Evolutionary conservation across 2,888 invertebrate species (phyloP).

Genomic region (Cosmia trapezina): DNA sequence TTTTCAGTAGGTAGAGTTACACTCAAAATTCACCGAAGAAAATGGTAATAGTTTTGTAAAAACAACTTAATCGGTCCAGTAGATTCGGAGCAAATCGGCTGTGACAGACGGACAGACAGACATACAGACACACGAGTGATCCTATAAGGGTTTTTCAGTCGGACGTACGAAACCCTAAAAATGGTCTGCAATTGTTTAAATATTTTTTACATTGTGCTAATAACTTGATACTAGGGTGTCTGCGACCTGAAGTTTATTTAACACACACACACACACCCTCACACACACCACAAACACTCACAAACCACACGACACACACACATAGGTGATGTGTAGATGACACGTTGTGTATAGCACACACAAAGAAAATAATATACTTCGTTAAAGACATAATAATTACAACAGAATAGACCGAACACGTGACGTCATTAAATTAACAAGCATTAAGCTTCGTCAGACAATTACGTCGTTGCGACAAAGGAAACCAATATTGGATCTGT

Average conservation of each 20-base stretch:
- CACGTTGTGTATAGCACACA: background rate
- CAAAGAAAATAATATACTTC: background rate
- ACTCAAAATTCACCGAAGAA: background rate
- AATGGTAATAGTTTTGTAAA: background rate
- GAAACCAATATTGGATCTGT: conserved; percentile 29
- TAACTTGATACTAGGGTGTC: background rate
- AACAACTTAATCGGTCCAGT: no score
- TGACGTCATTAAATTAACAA: conserved; percentile 48
- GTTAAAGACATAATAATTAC: conserved; percentile 11
- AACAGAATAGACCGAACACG: conserved; percentile 9
- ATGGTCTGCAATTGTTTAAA: background rate
- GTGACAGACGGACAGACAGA: no score
- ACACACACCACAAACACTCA: background rate
- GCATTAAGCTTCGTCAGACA: conserved; percentile 33
- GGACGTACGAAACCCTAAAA: no score
- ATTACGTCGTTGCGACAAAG: conserved; percentile 42
- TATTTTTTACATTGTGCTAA: background rate
- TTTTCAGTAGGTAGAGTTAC: background rate
- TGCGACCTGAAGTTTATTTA: background rate
- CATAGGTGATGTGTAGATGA: background rate
- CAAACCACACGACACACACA: background rate
- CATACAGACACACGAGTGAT: no score
- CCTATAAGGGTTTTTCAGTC: no score
- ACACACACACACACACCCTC: background rate
- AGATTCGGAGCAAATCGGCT: no score